Base-by-base conservation (phyloP, 2,888 invertebrate species). In the Arctia plantaginis region DNA sequence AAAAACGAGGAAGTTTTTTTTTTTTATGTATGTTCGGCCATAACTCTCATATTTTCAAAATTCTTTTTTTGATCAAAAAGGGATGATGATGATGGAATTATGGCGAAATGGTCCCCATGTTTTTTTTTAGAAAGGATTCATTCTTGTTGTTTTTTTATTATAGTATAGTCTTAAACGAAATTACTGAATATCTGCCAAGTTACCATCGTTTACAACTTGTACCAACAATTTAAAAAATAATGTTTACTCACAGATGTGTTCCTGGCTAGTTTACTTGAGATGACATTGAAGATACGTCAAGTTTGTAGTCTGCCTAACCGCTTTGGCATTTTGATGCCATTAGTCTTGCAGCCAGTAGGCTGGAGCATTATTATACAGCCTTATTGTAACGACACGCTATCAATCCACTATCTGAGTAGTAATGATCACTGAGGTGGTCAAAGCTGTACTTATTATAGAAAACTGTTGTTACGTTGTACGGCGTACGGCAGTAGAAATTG, bases 261-360 rank as follows among this genome's bases (percentile, higher is more conserved):
- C 74, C 69, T 75, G 69, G 75, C 77, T 73, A 69, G 80, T 82
- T 83, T 79, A 83, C 77, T 71, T 67, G 69, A 83, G 91, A 91
- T 91, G 89, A 84, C 86, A 85, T 82, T 80, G 83, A 82, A 84
- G 90, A 91, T 91, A 90, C 77, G 90, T 88, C 88, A 85, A 77
- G 81, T 79, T 80, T 41, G 72, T 68, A 71, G 68, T 27, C 71
- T 68, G 79, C 70, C 81, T 72, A 79, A 80, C 79, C 51, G 67
- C 77, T 47, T 77, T 59, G 74, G 65, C 69, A 73, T 74, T 82
- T 77, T 79, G 82, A 75, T 80, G 64, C 75, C 80, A 84, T 80
- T 83, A 75, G 41, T n/a, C 66, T 65, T 35, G 71, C 47, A 62
- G 69, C 73, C 39, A 44, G 62, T 69, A 39, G 71, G 27, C 72